A percentile compares a stretch with the other conserved stretches of the same genome.
These are phyloP conservation scores for Capitulum mitella DNA, from an alignment of 2,888 invertebrate genomes.

Conservation along the genomic window DNA sequence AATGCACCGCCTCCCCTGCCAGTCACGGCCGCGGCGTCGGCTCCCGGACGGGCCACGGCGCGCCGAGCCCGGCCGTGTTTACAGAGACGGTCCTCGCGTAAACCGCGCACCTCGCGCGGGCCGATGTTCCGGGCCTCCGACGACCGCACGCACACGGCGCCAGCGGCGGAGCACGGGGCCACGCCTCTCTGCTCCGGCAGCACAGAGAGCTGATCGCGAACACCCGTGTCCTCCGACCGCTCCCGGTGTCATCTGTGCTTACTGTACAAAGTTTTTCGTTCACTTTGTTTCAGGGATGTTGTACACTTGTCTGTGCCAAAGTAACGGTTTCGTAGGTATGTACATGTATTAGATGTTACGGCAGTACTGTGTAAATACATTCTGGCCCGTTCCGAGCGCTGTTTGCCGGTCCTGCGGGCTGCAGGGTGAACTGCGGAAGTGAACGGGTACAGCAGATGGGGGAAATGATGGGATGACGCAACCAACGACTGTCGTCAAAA, in stretches of 20 bases:
- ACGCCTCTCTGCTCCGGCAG: background rate
- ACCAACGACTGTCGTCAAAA: too few species aligned
- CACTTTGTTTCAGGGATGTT: conserved; percentile 24
- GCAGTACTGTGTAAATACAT: conserved; percentile 21
- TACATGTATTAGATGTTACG: conserved; percentile 20
- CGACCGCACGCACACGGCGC: background rate
- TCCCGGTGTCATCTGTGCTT: background rate
- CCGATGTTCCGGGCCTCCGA: too few species aligned
- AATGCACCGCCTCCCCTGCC: too few species aligned
- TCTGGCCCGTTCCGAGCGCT: conserved; percentile 5
- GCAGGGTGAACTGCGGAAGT: too few species aligned
- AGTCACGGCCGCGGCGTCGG: too few species aligned
- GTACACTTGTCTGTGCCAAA: conserved; percentile 24
- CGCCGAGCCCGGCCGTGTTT: too few species aligned
- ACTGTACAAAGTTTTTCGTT: conserved; percentile 20
- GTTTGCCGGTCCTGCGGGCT: too few species aligned
- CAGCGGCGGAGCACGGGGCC: background rate
- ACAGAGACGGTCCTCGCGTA: too few species aligned
- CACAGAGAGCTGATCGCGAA: background rate
- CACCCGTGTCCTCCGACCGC: background rate
- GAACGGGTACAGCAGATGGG: too few species aligned
- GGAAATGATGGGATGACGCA: too few species aligned
- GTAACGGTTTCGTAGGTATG: conserved; percentile 16
- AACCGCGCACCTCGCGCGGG: too few species aligned
- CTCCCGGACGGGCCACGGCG: too few species aligned